Conservation (phyloP, 2,113 vertebrate species). For the Neopipo cinnamomea region DNA sequence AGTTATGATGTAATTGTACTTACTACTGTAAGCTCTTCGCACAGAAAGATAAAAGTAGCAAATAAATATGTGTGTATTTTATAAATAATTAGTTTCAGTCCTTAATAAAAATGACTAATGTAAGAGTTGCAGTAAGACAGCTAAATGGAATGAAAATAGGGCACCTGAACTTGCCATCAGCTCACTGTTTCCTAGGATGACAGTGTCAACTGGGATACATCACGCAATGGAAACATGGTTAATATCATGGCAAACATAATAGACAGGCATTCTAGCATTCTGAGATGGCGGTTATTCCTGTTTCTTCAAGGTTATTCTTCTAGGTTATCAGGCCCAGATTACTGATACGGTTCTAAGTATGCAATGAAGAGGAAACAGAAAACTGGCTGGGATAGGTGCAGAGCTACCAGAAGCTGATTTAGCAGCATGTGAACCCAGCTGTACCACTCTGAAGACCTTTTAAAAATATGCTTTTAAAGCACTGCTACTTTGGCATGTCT, state of each 20-base stretch:
- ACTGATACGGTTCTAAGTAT: background rate
- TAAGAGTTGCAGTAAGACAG: background rate
- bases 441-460: background rate
- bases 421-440: rapidly evolving
- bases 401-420: background rate
- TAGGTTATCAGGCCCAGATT: background rate
- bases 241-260: background rate
- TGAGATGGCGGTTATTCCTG: background rate
- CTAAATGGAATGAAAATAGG: background rate
- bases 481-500: background rate
- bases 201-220: background rate
- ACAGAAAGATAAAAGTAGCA: background rate
- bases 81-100: background rate
- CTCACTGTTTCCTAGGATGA: background rate
- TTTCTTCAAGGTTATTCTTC: background rate
- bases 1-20: background rate
- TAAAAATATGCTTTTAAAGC: background rate
- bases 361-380: background rate
- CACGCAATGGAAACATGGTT: background rate
- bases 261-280: background rate
- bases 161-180: background rate
- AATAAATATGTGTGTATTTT: background rate
- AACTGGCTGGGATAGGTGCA: background rate
- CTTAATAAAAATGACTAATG: background rate
- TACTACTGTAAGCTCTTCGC: background rate